Evolutionary conservation across 2,888 invertebrate genomes (phyloP), one percentile per base, ranked within the genome.

Genomic region (Agonopterix subpropinquella): DNA sequence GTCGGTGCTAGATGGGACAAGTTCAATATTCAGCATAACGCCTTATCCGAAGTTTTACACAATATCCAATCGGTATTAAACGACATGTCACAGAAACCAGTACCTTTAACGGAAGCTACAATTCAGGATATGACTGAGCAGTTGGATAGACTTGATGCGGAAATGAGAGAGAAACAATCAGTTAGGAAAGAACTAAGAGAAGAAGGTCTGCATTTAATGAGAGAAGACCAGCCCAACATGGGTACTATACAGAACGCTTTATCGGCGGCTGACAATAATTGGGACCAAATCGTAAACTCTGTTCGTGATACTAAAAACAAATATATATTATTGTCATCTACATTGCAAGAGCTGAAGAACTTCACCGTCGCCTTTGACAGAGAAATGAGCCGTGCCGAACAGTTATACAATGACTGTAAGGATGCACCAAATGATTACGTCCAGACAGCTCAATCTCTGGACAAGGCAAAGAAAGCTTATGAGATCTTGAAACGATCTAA

Each of bases 211-310:
- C 90, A 92, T 62, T 79, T 96, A 56, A 92, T 96, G 92, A 92
- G 94, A 67, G 93, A 95, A 82, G 94, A 97, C 79, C 92, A 95
- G 65, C 91, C 92, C 47, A 94, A 94, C 59, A 92, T 94, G 77
- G 92, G 94, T 0, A 91, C 92, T 0, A 93, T 96, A 52, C 96
- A 97, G 77, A 94, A 94, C 60, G 92, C 93, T 44, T 78, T 97
- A 0, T 89, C 95, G 0, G 91, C 93, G 1, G 91, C 95, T 42
- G 96, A 96, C 65, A 91, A 92, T 49, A 93, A 92, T 57, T 96
- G 95, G 92, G 96, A 96, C 69, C 93, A 93, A 74, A 86, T 95
- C 1, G 92, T 93, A 47, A 93, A 95, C 57, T 89, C 92, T 47
- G 91, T 96, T 15, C 90, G 91, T 48, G 94, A 95, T 52, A 92